Conservation (phyloP, 23 tunicate species). For the Ciona savignyi region DNA sequence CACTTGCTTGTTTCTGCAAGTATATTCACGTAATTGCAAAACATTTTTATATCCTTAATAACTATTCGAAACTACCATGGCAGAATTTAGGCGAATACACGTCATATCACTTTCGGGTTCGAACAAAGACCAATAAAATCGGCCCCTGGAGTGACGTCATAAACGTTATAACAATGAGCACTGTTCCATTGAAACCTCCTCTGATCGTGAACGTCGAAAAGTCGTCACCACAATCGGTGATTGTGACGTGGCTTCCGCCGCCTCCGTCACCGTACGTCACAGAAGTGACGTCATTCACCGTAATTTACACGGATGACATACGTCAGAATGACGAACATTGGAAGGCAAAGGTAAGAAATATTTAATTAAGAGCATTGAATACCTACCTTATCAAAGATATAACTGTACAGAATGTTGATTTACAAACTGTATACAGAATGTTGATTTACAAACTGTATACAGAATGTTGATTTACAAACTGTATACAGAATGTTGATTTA, state of each 20-base stretch:
- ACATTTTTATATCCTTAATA: no score
- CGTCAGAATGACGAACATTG: constrained; percentile 66
- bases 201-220: constrained; percentile 5
- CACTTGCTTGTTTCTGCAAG: no score
- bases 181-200: constrained; percentile 47
- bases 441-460: no score
- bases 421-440: no score
- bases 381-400: no score
- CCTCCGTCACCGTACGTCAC: constrained; percentile 34
- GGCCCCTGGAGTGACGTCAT: constrained; percentile 63
- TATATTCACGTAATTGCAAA: no score
- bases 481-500: no score
- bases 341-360: constrained; percentile 78
- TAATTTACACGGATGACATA: constrained; percentile 71
- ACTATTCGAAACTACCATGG: no score
- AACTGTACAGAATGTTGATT: no score
- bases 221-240: constrained; percentile 40
- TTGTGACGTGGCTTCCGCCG: constrained; percentile 55
- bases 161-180: constrained; percentile 44
- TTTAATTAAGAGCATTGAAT: no score
- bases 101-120: constrained; percentile 51
- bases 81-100: constrained; percentile 66
- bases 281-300: constrained; percentile 38
- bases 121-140: constrained; percentile 47
- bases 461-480: no score